Evolutionary conservation across 2,888 invertebrate species (phyloP).

Genomic region (Palloptera scutellata): DNA sequence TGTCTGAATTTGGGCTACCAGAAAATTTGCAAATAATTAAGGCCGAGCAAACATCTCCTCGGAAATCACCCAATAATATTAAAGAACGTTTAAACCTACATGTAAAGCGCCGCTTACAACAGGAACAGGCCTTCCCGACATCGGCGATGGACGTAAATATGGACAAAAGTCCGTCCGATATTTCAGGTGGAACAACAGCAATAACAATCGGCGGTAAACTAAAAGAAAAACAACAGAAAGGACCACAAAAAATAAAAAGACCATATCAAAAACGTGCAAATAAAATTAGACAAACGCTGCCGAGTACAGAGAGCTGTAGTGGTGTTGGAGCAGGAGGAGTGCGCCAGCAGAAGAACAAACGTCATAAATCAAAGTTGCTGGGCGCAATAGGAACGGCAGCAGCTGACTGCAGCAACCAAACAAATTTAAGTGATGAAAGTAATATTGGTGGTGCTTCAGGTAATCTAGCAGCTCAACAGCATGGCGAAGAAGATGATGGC

Average conservation of each 20-base stretch:
- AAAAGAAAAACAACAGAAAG: slow-evolving; percentile 41
- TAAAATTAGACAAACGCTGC: slow-evolving; percentile 37
- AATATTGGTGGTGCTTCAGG: background rate
- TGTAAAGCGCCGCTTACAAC: slow-evolving; percentile 60
- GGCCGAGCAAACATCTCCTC: slow-evolving; percentile 34
- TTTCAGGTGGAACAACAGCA: slow-evolving; percentile 29
- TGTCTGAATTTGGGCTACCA: slow-evolving; percentile 27
- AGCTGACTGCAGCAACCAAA: background rate
- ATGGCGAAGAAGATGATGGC: slow-evolving; percentile 28
- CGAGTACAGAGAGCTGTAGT: slow-evolving; percentile 8
- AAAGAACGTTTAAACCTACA: slow-evolving; percentile 60
- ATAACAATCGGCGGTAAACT: slow-evolving; percentile 33
- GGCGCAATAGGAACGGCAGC: background rate
- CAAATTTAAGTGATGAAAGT: background rate
- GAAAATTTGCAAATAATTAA: slow-evolving; percentile 40
- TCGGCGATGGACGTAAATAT: no score
- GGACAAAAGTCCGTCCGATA: background rate
- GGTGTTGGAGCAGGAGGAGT: slow-evolving; percentile 12
- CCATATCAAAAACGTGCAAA: slow-evolving; percentile 53
- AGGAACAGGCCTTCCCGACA: slow-evolving; percentile 32
- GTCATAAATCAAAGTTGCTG: slow-evolving; percentile 29
- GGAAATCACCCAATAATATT: slow-evolving; percentile 45
- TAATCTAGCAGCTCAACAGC: no score
- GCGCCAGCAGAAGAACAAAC: slow-evolving; percentile 27
- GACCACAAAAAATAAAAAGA: slow-evolving; percentile 45